These are phyloP conservation scores for Lymantria dispar DNA, from an alignment of 2,888 invertebrate genomes.

Conservation along the genomic window DNA sequence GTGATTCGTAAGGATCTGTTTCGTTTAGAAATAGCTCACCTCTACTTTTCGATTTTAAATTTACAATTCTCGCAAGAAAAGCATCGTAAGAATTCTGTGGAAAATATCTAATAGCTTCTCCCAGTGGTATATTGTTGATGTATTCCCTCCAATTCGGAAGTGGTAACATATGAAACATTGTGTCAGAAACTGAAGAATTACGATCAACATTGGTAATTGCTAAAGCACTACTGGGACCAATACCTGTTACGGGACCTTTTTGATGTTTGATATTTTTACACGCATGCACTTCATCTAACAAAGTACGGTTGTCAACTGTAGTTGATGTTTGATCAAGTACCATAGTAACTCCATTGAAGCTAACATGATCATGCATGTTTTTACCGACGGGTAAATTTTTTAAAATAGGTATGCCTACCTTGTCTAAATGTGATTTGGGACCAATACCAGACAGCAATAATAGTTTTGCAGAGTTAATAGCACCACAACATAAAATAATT, in stretches of 20 bases:
- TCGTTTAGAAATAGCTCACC: slow-evolving; percentile 83
- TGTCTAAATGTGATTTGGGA: slow-evolving; percentile 49
- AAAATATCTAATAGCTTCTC: slow-evolving; percentile 74
- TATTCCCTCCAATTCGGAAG: slow-evolving; percentile 75
- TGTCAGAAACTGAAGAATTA: slow-evolving; percentile 78
- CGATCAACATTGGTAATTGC: slow-evolving; percentile 75
- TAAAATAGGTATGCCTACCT: slow-evolving; percentile 46
- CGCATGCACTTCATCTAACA: slow-evolving; percentile 55
- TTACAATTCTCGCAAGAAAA: slow-evolving; percentile 78
- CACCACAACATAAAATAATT: slow-evolving; percentile 56
- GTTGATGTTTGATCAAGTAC: slow-evolving; percentile 76
- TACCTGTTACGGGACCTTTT: slow-evolving; percentile 73
- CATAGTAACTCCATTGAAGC: slow-evolving; percentile 68
- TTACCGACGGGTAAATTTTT: slow-evolving; percentile 59
- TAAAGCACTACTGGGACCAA: slow-evolving; percentile 79
- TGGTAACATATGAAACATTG: slow-evolving; percentile 81
- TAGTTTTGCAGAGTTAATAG: slow-evolving; percentile 54
- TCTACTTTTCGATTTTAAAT: slow-evolving; percentile 83
- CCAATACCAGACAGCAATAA: slow-evolving; percentile 66
- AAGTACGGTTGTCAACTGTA: slow-evolving; percentile 51
- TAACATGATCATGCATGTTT: slow-evolving; percentile 62
- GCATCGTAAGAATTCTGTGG: slow-evolving; percentile 84
- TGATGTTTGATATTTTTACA: slow-evolving; percentile 53
- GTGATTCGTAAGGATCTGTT: slow-evolving; percentile 84
- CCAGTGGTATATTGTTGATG: slow-evolving; percentile 65